Base-by-base conservation (phyloP, 2,797 vertebrate genomes). In the Emydoidea blandingii region DNA sequence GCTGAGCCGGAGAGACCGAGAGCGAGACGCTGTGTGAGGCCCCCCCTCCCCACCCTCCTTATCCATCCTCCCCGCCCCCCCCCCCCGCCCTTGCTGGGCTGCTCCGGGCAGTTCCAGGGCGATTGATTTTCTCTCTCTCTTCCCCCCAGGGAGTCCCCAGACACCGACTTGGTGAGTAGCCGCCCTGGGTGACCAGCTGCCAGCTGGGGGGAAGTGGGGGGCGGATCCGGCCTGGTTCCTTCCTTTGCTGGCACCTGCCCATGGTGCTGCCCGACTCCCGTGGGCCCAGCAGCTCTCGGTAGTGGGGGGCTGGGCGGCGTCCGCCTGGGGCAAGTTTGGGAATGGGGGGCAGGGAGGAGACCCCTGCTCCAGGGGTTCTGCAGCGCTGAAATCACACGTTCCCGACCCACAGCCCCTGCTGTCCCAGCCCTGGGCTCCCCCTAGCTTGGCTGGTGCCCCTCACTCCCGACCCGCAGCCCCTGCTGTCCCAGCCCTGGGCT, bases 1-100 rank as follows among this genome's bases (percentile, higher is more conserved):
- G 2, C 92, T 99, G 72, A 98, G 99, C 96, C 99, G 99, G 41
- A 98, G 97, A 90, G 99, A 99, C 93, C 99, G 99, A 78, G 99
- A 99, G 74, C 98, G 98, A 0, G 99, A 98, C 23, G 98, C 98
- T 1, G 98, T 97, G 99, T 99, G 95, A 99, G 99, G 44, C 44
- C 50, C 15, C 2, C n/a, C 0, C 6, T 4, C n/a, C 1, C 5
- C 1, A 0, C 11, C 14, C 25, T 5, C 23, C 34, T 23, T 25
- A 3, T 31, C 41, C 5, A 4, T 23, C 18, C 79, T 16, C 16
- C 37, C 3, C 21, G 14, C 5, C 4, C 21, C 16, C 5, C 8
- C 62, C 54, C n/a, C 0, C 8, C 62, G 54, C 4, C 18, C n/a
- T 21, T 11, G 34, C n/a, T 9, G 18, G 65, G 18, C 34, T 37